Evolutionary conservation across 2,888 invertebrate species (phyloP), one percentile per base, ranked within the genome.

Genomic region (Mantis religiosa): DNA sequence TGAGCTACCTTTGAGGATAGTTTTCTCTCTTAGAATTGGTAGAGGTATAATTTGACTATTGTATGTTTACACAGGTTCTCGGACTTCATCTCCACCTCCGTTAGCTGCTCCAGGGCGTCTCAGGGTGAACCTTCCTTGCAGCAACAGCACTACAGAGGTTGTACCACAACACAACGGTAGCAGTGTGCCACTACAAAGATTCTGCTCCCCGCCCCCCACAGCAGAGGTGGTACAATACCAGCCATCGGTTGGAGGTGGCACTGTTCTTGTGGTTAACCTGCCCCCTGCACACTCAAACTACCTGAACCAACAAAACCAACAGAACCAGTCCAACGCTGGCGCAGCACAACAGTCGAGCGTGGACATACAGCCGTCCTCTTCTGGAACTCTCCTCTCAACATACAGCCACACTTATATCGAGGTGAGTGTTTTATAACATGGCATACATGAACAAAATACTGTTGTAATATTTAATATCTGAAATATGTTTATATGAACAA

Each of bases 211-310:
- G n/a, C 91, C 91, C 90, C 91, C 92, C 90, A 87, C 92, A 92
- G 92, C 94, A 12, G 95, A 95, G 90, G 94, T 95, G 93, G 94
- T 95, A 88, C 95, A 95, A 92, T 94, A 96, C 87, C 95, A 96
- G 86, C 95, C 95, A 0, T 94, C 94, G 2, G 94, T 95, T 0
- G 95, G 89, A 15, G 91, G 95, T 0, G 97, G 97, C 4, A 96
- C 97, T 0, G 97, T 97, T 71, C 94, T 97, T 82, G 97, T 97
- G 3, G 97, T 97, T 15, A 97, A 97, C 91, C 94, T 97, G 89
- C 97, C 97, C 12, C 97, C 97, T 0, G 95, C 96, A 91, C 94
- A 94, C 87, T 93, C 93, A 83, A 93, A 92, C 90, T 91, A 92
- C 89, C 91, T 92, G 54, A 90, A 90, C 86, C 90, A 90, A 30